Base-by-base conservation (phyloP, 2,113 vertebrate species). In the Chaetodon auriga region DNA sequence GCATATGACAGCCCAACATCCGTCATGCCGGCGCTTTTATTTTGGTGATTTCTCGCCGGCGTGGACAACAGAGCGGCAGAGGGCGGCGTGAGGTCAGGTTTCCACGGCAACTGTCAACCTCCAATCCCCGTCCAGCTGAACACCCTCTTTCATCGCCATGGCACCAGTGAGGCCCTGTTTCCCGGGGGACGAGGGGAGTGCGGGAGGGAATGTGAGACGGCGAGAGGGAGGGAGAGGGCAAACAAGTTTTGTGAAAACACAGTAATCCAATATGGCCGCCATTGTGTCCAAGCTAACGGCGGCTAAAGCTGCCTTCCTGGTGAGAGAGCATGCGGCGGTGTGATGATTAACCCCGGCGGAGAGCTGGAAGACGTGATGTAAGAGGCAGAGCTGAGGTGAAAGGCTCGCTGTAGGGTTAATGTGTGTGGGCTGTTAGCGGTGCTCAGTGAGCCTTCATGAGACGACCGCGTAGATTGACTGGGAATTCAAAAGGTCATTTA, bases 141-240 rank as follows among this genome's bases (percentile, higher is more conserved):
- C 93, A 77, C 90, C 89, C 89, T 90, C 87, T 94, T 95, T 94
- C 94, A 95, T 95, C 87, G 55, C 90, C 90, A 95, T 94, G 90
- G 91, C 82, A 93, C 91, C 88, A 41, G 79, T 63, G 91, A 90
- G 93, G 90, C 92, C 92, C 82, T 3, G 90, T 93, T 88, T 87
- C 94, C 92, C 86, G 0, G 92, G 94, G 89, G 92, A 93, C 75
- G 53, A 23, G 60, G 77, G 92, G 79, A 89, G 85, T 68, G 84
- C 62, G 65, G 80, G 82, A 88, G 88, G 82, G 93, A 94, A 95
- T 94, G 94, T 87, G 92, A 94, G 93, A 87, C 54, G 55, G 85
- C 19, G 63, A 71, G 85, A 82, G 88, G 78, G 87, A 86, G 86
- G 77, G 83, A 90, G 86, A 94, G 90, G 90, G 88, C 93, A 92